Conservation (phyloP, 2,113 vertebrate genomes). For the Ciconia stormi region DNA sequence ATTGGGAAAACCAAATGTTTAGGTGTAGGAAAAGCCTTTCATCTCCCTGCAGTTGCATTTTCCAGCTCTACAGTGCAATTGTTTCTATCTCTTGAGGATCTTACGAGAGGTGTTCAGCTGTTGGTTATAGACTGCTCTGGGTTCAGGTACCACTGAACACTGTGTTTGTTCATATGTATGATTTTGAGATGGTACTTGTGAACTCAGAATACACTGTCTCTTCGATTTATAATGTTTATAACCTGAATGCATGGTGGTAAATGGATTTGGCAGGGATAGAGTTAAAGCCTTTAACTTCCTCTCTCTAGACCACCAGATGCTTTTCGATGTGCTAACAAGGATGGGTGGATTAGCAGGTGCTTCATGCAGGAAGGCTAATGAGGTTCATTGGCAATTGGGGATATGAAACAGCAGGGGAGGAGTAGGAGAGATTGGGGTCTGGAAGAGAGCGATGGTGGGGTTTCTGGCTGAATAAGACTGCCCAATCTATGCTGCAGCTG, state of each 20-base stretch:
- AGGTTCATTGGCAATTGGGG: neutral
- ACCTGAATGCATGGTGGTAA: neutral
- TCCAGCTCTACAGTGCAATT: neutral
- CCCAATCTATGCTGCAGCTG: neutral
- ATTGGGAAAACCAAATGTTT: fast-evolving
- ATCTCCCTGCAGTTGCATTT: neutral
- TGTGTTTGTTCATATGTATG: neutral
- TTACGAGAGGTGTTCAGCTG: neutral
- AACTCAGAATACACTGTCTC: neutral
- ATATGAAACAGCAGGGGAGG: neutral
- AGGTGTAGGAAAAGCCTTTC: neutral
- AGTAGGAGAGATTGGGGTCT: neutral
- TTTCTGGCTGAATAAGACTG: neutral
- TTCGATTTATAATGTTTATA: neutral
- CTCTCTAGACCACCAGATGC: neutral
- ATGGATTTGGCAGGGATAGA: neutral
- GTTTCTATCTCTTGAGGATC: neutral
- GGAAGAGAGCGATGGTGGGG: neutral
- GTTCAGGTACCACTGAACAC: neutral
- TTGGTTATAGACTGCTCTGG: neutral
- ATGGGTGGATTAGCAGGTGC: conserved; percentile 35
- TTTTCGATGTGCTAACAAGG: neutral
- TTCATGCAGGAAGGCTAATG: conserved; percentile 9
- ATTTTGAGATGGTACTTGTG: neutral
- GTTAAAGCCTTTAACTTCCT: neutral